Evolutionary conservation across 2,797 vertebrate species (phyloP), one percentile per base, ranked within the genome.

Genomic region (Philypnodon macrostomus): DNA sequence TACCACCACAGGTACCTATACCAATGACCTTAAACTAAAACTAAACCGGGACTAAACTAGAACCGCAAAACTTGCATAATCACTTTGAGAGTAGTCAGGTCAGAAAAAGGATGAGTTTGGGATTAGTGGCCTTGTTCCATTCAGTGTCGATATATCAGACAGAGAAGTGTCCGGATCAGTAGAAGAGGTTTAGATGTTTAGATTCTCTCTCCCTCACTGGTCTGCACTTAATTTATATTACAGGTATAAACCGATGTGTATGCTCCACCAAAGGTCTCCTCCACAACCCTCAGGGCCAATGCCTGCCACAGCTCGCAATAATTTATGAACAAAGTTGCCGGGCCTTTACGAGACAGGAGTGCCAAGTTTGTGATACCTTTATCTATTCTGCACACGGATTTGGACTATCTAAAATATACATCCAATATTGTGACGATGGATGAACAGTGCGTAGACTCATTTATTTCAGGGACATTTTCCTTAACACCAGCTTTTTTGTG

Each of bases 261-360:
- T n/a, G n/a, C n/a, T n/a, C n/a, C n/a, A n/a, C n/a, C n/a, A 78
- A 81, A 81, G 73, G 81, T 81, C 75, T 81, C 66, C 74, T 84
- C 71, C 48, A 58, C 76, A 67, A 73, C 79, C 77, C 73, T 73
- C 63, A 70, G 72, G 80, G 77, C 73, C 58, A 24, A 60, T 1
- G 69, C 72, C 77, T 70, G 53, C 70, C 58, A 57, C 35, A 3
- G 55, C 73, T 48, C 44, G 71, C 77, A 83, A 85, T 85, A 61
- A 87, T 83, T 86, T 79, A 85, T 87, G 72, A 78, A 82, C 73
- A 64, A 65, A 70, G 70, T 80, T 80, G 73, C 64, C 58, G 33
- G 53, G 64, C 60, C 40, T 81, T 83, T 83, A 84, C 70, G 73
- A 86, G 80, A 67, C 68, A 53, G 36, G 70, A 64, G 75, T 77